Percentiles rank a stretch among this genome's conserved stretches.
Conservation (phyloP, 2,888 invertebrate genomes). For the Blera fallax region DNA sequence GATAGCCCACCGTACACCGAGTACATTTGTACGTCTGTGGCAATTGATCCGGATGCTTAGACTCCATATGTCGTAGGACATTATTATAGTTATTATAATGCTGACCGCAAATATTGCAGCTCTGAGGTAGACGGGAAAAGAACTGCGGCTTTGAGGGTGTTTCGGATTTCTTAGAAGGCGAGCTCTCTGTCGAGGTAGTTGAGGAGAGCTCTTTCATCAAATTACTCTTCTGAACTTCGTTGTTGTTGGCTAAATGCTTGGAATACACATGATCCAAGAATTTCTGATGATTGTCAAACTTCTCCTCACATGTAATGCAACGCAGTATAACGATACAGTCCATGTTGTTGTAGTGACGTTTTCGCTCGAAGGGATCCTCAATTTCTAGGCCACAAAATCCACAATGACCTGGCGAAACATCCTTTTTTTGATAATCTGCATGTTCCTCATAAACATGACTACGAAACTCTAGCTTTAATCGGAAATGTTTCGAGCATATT, state of each 20-base stretch:
- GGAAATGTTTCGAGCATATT: conserved; percentile 80
- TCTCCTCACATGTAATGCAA: conserved; percentile 81
- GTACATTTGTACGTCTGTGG: conserved; percentile 81
- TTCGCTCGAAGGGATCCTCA: conserved; percentile 80
- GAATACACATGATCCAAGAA: conserved; percentile 81
- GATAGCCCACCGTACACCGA: conserved; percentile 80
- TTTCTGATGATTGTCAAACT: conserved; percentile 80
- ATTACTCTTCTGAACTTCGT: conserved; percentile 72
- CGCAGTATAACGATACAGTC: conserved; percentile 81
- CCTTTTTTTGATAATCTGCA: conserved; percentile 80
- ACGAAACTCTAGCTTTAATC: conserved; percentile 81
- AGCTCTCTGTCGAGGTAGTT: conserved; percentile 59
- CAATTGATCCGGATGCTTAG: conserved; percentile 81
- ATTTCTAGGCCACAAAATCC: conserved; percentile 80
- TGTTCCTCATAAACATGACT: conserved; percentile 81
- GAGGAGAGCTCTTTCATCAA: conserved; percentile 62
- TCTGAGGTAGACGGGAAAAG: conserved; percentile 80
- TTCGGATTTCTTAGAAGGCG: conserved; percentile 64
- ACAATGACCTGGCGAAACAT: conserved; percentile 80
- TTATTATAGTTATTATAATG: conserved; percentile 82
- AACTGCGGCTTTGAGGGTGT: conserved; percentile 78
- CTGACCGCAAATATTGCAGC: conserved; percentile 81
- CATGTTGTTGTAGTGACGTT: conserved; percentile 82
- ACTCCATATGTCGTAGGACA: conserved; percentile 81
- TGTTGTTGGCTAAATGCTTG: conserved; percentile 78